Conservation (phyloP, 1,140 invertebrate genomes). For the Camponotus pennsylvanicus region DNA sequence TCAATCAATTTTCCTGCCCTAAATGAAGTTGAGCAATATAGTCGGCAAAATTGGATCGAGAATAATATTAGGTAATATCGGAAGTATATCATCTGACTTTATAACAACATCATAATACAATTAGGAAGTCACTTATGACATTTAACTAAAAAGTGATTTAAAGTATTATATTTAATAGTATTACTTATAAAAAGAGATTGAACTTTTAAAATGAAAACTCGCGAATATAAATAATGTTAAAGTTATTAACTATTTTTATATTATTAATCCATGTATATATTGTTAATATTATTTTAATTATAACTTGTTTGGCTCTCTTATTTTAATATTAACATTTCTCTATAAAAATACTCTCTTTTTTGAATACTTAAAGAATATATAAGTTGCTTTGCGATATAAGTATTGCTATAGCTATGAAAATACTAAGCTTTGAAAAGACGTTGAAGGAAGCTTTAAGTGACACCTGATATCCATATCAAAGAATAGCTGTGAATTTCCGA, state of each 20-base stretch:
- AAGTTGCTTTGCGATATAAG: constrained; percentile 28
- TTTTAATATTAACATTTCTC: neutral
- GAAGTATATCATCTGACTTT: constrained; percentile 13
- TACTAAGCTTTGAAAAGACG: constrained; percentile 23
- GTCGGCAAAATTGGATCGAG: neutral
- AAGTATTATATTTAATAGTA: neutral
- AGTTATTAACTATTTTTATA: neutral
- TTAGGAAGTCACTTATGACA: neutral
- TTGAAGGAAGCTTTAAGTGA: constrained; percentile 45
- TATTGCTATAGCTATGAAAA: constrained; percentile 30
- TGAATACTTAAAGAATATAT: neutral
- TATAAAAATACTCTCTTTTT: neutral
- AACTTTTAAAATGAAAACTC: neutral
- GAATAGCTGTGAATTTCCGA: constrained; percentile 21
- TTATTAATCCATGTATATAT: neutral
- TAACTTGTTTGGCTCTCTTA: neutral
- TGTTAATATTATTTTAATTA: constrained; percentile 19
- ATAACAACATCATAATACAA: constrained; percentile 4
- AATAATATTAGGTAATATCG: constrained; percentile 43
- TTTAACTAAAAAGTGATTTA: neutral
- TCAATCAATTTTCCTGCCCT: constrained; percentile 57
- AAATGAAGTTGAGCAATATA: constrained; percentile 61
- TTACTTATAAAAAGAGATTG: neutral
- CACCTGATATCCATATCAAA: constrained; percentile 67
- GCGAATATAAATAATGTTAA: neutral